Evolutionary conservation across 1,140 invertebrate genomes (phyloP), one percentile per base, ranked within the genome.

Genomic region (Drosophila miranda): DNA sequence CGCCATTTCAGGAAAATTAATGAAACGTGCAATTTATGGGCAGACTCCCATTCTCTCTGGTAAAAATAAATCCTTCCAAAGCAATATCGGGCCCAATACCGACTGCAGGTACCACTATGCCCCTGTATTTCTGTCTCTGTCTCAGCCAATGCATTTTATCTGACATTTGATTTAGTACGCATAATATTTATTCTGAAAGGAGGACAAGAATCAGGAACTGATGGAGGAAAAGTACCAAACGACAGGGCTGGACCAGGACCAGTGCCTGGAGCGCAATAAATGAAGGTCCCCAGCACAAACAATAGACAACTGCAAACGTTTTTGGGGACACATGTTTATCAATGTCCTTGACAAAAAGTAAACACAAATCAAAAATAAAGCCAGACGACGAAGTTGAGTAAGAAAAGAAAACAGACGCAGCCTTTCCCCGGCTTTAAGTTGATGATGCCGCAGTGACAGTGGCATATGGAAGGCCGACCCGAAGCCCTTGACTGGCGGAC

Each of bases 221-320:
- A 6, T 26, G 23, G 2, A 23, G 3, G 23, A 3, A 23, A 0
- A 23, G 3, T 23, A 26, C 23, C 23, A 13, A 38, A 4, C 1
- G 11, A 34, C 9, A 67, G 45, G 9, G 49, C 49, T 43, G 42
- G 62, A 0, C 1, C 38, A 30, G 30, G 8, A 30, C 30, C 45
- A 67, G 54, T 49, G 52, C 53, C n/a, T 9, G 41, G 23, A 54
- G 13, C 45, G 26, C 55, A 57, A 56, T 52, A 75, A 53, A 74
- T 67, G 73, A 75, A 75, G 30, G 3, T 11, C 11, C 68, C 59
- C 72, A 71, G 30, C 55, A 61, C 66, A 73, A 75, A 67, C 69
- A 75, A 75, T 67, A 73, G 73, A 74, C 55, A 75, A 61, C 56
- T 67, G 69, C 69, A 73, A 60, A 73, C 52, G 73, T 61, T 61